Percentiles rank a stretch among this genome's conserved stretches.
Evolutionary conservation across 2,888 invertebrate species (phyloP).

Genomic region (Eustalomyia histrio): DNA sequence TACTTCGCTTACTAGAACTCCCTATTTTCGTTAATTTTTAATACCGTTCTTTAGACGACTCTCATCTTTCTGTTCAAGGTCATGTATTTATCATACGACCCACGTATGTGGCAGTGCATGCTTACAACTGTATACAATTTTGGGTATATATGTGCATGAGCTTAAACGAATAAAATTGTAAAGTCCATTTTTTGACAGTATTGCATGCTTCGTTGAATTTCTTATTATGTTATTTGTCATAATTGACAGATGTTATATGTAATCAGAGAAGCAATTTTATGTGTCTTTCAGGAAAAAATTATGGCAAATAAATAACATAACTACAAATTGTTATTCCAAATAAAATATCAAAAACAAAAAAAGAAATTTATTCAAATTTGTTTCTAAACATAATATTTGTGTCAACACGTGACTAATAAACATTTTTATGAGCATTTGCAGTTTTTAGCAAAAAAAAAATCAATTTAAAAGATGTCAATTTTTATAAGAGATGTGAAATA

Average conservation of each 20-base stretch:
- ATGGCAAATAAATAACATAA: not conserved
- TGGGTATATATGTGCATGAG: not conserved
- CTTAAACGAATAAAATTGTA: constrained; percentile 15
- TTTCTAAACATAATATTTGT: too few relatives aligned
- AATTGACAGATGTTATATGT: constrained; percentile 51
- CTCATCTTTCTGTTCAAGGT: too few relatives aligned
- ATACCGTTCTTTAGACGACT: too few relatives aligned
- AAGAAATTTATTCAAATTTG: not conserved
- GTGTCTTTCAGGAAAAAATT: not conserved
- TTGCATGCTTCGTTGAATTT: constrained; percentile 47
- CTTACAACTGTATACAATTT: not conserved
- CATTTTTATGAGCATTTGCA: too few relatives aligned
- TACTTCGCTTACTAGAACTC: too few relatives aligned
- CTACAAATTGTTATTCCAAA: not conserved
- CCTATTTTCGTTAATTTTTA: too few relatives aligned
- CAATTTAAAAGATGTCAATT: too few relatives aligned
- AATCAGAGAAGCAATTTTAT: constrained; percentile 13
- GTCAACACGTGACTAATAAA: too few relatives aligned
- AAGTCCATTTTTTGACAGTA: constrained; percentile 46
- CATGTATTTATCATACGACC: too few relatives aligned
- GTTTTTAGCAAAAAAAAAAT: too few relatives aligned
- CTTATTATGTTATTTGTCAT: constrained; percentile 60
- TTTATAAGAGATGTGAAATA: too few relatives aligned
- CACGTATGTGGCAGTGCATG: not conserved
- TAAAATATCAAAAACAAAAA: not conserved